Evolutionary conservation across 2,888 invertebrate species (phyloP), one percentile per base, ranked within the genome.

Genomic region (Andrena minutula): DNA sequence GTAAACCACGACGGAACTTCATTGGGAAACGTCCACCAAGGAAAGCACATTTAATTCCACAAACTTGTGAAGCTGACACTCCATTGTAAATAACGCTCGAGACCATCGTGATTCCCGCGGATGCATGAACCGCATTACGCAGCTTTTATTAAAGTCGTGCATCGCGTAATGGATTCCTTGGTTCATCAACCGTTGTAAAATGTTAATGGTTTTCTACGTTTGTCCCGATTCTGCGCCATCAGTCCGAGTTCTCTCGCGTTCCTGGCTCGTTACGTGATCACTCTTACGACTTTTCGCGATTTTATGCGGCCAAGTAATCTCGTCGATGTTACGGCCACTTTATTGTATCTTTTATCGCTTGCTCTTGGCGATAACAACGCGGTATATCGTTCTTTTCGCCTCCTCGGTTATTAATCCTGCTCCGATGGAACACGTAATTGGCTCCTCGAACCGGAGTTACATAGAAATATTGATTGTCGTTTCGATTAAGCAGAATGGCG

Each of bases 161-260:
- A 66, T 75, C 41, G 53, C 65, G 51, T 76, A 74, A 74, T 80
- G 56, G 75, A 49, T 26, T 49, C 35, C 51, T 7, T 49, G 8
- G 32, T 64, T 53, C 75, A 60, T 69, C 41, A 49, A 26, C 47
- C 65, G 64, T 73, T 65, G 53, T 68, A 20, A 63, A 56, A 30
- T 16, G 23, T 49, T 60, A 53, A 35, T 63, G 41, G 41, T 68
- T 56, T 30, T 20, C 47, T 26, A 41, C 68, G 32, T 61, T 68
- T 51, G 69, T 61, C 41, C 63, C 26, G 53, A 75, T 75, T 51
- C 53, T 10, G 28, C 65, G 47, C 49, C 16, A 32, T 53, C 35
- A 32, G 23, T 32, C 16, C 7, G 23, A 5, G 35, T 35, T 35
- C 32, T 2, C 4, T 12, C 23, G 30, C 41, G 56, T 65, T 65